Base-by-base conservation (phyloP, 2,888 invertebrate species). In the Xylota sylvarum region DNA sequence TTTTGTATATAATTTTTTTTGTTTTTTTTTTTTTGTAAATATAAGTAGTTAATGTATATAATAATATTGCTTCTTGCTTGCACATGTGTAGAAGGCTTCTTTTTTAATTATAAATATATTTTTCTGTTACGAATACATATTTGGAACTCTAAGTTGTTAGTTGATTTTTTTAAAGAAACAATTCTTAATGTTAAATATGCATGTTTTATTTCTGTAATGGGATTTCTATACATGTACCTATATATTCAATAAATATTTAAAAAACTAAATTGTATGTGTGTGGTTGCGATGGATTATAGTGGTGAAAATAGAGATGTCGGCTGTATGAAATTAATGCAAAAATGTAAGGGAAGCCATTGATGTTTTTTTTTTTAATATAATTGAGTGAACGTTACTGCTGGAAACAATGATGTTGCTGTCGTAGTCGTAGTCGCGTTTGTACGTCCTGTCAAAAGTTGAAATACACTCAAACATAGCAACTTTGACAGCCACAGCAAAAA, bases 31-130 rank as follows among this genome's bases (percentile, higher is more conserved):
- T 2, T 23, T 23, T 23, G 23, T 76, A 60, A 32, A 64, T 12
- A 30, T 55, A 50, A 72, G 62, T 77, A 80, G 37, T 46, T 30
- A 35, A 56, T 74, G 48, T 77, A 56, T 67, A 64, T 46, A 55
- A 56, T 9, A 17, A 32, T 60, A 55, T 69, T 46, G 77, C 86
- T 88, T 86, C 50, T 73, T 86, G 80, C 79, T 81, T 86, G 85
- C 81, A 88, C 85, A 76, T 74, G 67, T 62, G 83, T 84, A 81
- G 81, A 85, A 70, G 81, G 83, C 82, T 86, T 86, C 80, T 86
- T 86, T 82, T 73, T 67, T 48, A 12, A 70, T 62, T 40, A 83
- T 23, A 19, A 30, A 52, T 46, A 23, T 73, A 27, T 64, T 58
- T 48, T 30, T 79, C 17, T 52, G 9, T 9, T 82, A 52, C 23